phyloP scores from a whole-genome alignment of 37 sponge, comb jelly and placozoan genomes.

The Amphimedon queenslandica region DNA sequence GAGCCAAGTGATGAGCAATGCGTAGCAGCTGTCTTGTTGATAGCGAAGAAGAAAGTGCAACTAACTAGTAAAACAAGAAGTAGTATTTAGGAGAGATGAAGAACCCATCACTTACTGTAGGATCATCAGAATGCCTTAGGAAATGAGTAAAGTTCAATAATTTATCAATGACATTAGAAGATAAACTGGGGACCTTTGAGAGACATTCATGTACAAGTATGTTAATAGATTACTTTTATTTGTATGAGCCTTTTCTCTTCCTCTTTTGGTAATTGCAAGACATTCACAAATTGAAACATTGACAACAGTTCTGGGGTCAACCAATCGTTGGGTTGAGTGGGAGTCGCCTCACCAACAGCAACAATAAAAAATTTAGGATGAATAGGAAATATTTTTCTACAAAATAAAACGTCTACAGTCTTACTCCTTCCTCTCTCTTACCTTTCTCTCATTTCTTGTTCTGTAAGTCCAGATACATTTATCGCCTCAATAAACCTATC shows the following conservation, averaged over 20 bases:
- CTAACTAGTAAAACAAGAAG: constrained; percentile 21
- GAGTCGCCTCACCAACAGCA: constrained; percentile 43
- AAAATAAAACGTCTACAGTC: no score
- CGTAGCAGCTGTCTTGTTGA: constrained; percentile 81
- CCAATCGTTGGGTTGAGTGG: constrained; percentile 26
- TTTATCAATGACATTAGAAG: constrained; percentile 19
- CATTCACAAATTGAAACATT: constrained; percentile 57
- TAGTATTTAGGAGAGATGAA: not conserved
- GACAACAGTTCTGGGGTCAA: constrained; percentile 58
- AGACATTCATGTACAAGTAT: not conserved
- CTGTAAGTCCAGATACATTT: constrained; percentile 22
- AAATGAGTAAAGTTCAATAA: constrained; percentile 29
- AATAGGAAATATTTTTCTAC: constrained; percentile 43
- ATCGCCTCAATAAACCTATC: constrained; percentile 27
- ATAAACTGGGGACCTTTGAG: constrained; percentile 34
- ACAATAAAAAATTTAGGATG: constrained; percentile 56
- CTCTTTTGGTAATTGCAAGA: constrained; percentile 27
- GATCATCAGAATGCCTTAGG: constrained; percentile 30
- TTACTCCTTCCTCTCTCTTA: no score
- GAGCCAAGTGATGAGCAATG: constrained; percentile 44
- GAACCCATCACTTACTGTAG: constrained; percentile 25
- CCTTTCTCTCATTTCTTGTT: constrained; percentile 50
- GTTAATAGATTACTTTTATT: constrained; percentile 23
- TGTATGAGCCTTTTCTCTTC: constrained; percentile 40
- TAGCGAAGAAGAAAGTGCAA: constrained; percentile 56